These are phyloP conservation scores for Dromococcyx pavoninus DNA, from an alignment of 2,797 vertebrate species.

Conservation along the genomic window DNA sequence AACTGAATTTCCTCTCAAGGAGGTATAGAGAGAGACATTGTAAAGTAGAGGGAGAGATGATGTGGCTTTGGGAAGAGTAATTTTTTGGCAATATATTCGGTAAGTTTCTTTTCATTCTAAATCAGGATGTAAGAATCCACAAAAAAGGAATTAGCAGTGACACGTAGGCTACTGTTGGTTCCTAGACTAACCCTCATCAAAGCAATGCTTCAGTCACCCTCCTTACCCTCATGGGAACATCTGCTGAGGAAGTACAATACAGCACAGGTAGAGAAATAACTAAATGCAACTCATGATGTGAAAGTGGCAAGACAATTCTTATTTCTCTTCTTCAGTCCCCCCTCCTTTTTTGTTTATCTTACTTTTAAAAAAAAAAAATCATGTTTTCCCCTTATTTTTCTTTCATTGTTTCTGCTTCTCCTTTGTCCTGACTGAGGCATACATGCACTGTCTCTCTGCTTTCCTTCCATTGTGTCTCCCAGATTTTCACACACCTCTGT, in stretches of 20 bases:
- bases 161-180: not conserved
- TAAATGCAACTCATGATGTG: not conserved
- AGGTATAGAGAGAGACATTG: not conserved
- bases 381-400: not conserved
- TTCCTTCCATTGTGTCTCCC: not conserved
- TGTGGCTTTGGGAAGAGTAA: not conserved
- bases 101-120: conserved; percentile 42
- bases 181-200: not conserved
- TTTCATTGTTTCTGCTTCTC: not conserved
- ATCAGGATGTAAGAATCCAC: conserved; percentile 2
- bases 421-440: not conserved
- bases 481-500: not conserved
- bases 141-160: not conserved
- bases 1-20: not conserved
- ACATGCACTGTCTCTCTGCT: not conserved
- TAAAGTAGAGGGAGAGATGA: not conserved
- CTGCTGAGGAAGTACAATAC: not conserved
- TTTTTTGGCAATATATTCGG: not conserved
- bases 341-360: not conserved
- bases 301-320: not conserved
- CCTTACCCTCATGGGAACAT: not conserved
- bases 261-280: conserved; percentile 4
- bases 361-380: not conserved
- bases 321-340: not conserved
- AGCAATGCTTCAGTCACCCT: not conserved